Percentiles rank a stretch among this genome's conserved stretches.
phyloP scores from a whole-genome alignment of 2,888 invertebrate species.

The Archips crataeganus region DNA sequence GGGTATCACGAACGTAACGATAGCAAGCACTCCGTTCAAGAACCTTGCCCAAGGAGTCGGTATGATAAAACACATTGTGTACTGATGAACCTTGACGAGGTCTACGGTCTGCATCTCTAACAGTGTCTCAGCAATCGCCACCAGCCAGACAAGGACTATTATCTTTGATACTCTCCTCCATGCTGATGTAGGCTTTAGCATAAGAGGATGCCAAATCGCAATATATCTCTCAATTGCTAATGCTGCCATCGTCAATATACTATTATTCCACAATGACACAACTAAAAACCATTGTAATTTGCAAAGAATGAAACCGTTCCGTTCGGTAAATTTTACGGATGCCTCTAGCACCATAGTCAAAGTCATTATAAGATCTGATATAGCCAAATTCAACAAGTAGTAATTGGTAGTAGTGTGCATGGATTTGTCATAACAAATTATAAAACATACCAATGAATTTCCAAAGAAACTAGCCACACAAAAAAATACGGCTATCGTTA shows the following conservation, averaged over 20 bases:
- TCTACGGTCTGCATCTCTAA: conserved; percentile 48
- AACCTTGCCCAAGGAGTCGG: conserved; percentile 40
- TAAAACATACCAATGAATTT: not conserved
- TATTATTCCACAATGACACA: conserved; percentile 25
- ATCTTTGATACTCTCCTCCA: conserved; percentile 23
- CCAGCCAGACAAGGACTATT: conserved; percentile 46
- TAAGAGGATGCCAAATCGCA: conserved; percentile 38
- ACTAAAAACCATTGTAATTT: conserved; percentile 32
- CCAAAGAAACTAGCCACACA: not conserved
- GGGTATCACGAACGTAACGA: conserved; percentile 52
- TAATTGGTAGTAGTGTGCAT: conserved; percentile 10
- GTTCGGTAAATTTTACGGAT: not conserved
- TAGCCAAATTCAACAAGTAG: conserved; percentile 9
- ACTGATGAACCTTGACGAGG: conserved; percentile 44
- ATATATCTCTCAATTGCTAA: conserved; percentile 47
- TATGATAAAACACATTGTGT: conserved; percentile 45
- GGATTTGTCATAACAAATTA: conserved; percentile 8
- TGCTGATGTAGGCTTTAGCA: conserved; percentile 3
- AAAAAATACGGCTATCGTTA: not conserved
- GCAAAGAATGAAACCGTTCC: conserved; percentile 4
- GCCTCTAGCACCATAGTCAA: not conserved
- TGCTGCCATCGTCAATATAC: conserved; percentile 27
- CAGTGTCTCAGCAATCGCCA: conserved; percentile 51
- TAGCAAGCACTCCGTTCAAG: conserved; percentile 42
- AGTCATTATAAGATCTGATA: conserved; percentile 6